Conservation (phyloP, 2,113 vertebrate species). For the Brachyhypopomus occidentalis region DNA sequence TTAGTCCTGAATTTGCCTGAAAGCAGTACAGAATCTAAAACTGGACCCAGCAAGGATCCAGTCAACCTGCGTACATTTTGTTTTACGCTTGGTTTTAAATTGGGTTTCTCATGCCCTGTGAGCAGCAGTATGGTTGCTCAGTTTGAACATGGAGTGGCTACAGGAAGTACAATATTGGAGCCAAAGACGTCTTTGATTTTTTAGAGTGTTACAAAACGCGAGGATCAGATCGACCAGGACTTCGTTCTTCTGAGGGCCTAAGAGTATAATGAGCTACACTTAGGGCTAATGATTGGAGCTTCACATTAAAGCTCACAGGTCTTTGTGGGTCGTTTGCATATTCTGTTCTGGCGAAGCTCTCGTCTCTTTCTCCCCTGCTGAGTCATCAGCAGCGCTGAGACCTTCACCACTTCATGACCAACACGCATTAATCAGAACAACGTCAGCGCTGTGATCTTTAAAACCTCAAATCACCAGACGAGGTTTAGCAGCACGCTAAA, state of each 20-base stretch:
- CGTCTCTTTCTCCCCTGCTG: conserved; percentile 65
- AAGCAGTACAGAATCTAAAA: neutral
- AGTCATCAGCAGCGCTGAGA: conserved; percentile 64
- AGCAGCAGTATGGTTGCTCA: neutral
- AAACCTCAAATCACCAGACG: conserved; percentile 52
- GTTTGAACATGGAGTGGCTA: neutral
- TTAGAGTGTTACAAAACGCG: conserved; percentile 62
- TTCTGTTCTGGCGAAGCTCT: conserved; percentile 59
- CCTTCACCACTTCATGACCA: conserved; percentile 54
- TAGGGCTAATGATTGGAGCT: conserved; percentile 71
- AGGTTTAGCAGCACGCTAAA: conserved; percentile 28
- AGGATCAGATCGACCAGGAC: conserved; percentile 69
- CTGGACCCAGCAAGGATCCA: neutral
- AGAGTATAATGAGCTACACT: conserved; percentile 76
- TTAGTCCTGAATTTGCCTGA: neutral
- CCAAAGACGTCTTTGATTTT: conserved; percentile 59
- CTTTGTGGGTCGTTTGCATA: conserved; percentile 56
- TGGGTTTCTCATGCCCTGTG: neutral
- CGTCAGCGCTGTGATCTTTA: conserved; percentile 66
- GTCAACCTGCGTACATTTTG: neutral
- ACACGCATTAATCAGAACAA: conserved; percentile 73
- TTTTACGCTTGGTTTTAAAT: neutral
- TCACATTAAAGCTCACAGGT: conserved; percentile 60
- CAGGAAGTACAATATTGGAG: conserved; percentile 24
- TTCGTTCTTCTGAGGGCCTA: conserved; percentile 69